phyloP scores from a whole-genome alignment of 2,797 vertebrate genomes.

The Tiaroga cobitis region DNA sequence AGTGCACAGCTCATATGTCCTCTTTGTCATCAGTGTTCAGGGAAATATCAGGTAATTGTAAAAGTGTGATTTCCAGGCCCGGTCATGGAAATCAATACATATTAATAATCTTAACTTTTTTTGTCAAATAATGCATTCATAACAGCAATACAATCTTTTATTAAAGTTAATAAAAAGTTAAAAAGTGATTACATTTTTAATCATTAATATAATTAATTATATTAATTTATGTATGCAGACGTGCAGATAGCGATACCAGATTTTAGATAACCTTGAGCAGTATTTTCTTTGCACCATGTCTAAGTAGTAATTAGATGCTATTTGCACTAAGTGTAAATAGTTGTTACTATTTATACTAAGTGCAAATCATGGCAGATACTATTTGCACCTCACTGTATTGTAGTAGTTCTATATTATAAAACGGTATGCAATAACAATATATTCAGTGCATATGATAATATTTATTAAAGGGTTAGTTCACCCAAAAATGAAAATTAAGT shows the following conservation, averaged over 20 bases:
- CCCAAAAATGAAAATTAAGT: too few relatives aligned
- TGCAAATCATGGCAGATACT: neutral
- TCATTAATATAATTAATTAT: neutral
- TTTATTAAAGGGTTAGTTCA: too few relatives aligned
- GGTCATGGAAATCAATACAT: neutral
- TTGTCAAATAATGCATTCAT: neutral
- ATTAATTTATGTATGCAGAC: neutral
- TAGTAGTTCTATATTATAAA: neutral
- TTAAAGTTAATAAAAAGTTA: neutral
- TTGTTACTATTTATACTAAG: neutral
- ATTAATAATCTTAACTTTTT: neutral
- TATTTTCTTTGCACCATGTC: neutral
- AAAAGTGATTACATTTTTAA: too few relatives aligned
- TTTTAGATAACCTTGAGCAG: too few relatives aligned
- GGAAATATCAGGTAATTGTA: neutral
- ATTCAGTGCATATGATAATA: neutral
- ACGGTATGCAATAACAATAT: neutral
- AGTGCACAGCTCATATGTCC: neutral
- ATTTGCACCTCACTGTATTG: neutral
- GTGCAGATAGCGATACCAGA: too few relatives aligned
- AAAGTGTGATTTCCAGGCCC: neutral
- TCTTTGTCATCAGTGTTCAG: neutral
- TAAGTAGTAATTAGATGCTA: neutral
- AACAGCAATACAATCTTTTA: neutral
- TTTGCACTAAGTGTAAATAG: neutral